Evolutionary conservation across 2,888 invertebrate genomes (phyloP).

Genomic region (Thysanoteuthis rhombus): DNA sequence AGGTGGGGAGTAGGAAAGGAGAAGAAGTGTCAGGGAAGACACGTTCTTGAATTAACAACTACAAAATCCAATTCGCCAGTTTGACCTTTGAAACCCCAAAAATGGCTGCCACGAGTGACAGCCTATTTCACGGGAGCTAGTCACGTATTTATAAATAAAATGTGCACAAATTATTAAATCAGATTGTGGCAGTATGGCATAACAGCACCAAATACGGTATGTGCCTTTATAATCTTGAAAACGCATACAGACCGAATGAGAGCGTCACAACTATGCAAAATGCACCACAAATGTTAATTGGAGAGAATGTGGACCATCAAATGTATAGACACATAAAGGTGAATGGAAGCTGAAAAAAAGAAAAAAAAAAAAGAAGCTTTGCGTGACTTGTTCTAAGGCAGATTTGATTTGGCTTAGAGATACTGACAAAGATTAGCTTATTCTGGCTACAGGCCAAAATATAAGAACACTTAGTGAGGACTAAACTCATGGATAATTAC

Average conservation of each 20-base stretch:
- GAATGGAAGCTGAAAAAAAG: too few relatives aligned
- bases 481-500: too few relatives aligned
- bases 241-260: background rate
- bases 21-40: background rate
- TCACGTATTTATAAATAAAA: conserved; percentile 12
- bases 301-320: too few relatives aligned
- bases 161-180: background rate
- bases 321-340: too few relatives aligned
- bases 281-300: too few relatives aligned
- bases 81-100: background rate
- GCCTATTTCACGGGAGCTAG: conserved; percentile 12
- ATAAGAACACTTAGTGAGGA: too few relatives aligned
- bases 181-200: background rate
- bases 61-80: background rate
- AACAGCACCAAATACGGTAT: background rate
- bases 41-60: background rate
- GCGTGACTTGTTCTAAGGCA: too few relatives aligned
- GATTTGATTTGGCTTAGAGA: too few relatives aligned
- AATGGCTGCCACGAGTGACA: background rate
- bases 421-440: too few relatives aligned
- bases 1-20: background rate
- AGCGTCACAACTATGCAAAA: too few relatives aligned
- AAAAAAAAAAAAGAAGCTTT: too few relatives aligned
- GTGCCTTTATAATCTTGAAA: background rate
- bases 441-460: too few relatives aligned